Conservation (phyloP, 2,888 invertebrate genomes). For the Heliconius aoede region DNA sequence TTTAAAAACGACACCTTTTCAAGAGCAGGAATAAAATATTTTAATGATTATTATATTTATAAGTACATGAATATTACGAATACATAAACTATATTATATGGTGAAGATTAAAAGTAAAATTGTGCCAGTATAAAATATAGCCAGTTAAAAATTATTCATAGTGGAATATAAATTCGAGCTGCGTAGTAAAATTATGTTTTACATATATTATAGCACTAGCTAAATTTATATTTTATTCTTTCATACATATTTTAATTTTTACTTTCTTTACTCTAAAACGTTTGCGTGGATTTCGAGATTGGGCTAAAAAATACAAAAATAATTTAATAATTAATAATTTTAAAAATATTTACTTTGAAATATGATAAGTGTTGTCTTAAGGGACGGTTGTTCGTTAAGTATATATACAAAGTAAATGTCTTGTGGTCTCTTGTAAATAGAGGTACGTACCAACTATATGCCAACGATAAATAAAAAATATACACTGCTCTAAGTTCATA, state of each 20-base stretch:
- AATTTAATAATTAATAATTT: too few species aligned
- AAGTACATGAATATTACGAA: not conserved
- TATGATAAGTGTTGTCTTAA: not conserved
- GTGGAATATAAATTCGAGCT: not conserved
- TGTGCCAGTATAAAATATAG: not conserved
- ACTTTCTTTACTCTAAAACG: not conserved
- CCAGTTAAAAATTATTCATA: conserved; percentile 6
- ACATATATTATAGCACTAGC: conserved; percentile 9
- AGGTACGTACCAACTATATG: too few species aligned
- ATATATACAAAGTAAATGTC: not conserved
- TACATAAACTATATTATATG: not conserved
- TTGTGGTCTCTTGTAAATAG: not conserved
- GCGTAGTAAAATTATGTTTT: conserved; percentile 7
- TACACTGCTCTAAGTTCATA: not conserved
- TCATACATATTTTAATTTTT: conserved; percentile 12
- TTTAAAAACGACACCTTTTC: not conserved
- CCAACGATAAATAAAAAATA: not conserved
- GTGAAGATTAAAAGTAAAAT: not conserved
- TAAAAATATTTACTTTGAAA: not conserved
- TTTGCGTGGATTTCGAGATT: too few species aligned
- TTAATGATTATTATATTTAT: not conserved
- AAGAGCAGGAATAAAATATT: not conserved
- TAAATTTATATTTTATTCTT: conserved; percentile 3
- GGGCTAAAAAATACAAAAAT: not conserved
- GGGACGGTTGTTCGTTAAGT: not conserved